Evolutionary conservation across 2,888 invertebrate species (phyloP).

Genomic region (Drosophila prolongata): DNA sequence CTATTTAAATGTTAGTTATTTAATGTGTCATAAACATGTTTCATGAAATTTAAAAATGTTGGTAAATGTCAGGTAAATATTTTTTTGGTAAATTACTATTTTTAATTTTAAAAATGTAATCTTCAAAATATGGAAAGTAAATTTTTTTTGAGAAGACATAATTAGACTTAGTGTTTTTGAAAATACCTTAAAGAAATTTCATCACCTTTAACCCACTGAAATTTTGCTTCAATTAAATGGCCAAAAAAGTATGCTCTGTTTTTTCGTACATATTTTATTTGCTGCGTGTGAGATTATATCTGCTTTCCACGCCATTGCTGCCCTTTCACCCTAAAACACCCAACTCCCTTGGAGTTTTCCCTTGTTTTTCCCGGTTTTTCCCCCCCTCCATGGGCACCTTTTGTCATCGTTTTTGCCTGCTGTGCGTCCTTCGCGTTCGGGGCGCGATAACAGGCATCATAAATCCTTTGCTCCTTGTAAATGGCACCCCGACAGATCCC

Average conservation of each 20-base stretch:
- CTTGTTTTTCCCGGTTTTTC: background rate
- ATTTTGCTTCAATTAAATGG: background rate
- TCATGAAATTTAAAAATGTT: too few relatives aligned
- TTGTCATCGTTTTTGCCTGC: constrained; percentile 72
- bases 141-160: too few relatives aligned
- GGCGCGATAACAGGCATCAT: constrained; percentile 79
- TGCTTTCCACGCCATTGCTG: constrained; percentile 60
- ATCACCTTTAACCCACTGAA: too few relatives aligned
- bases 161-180: too few relatives aligned
- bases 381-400: constrained; percentile 60
- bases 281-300: constrained; percentile 66
- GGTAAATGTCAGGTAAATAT: too few relatives aligned
- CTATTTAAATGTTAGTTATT: too few relatives aligned
- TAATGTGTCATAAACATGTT: too few relatives aligned
- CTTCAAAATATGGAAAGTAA: too few relatives aligned
- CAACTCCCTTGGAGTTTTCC: constrained; percentile 9
- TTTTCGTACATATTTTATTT: constrained; percentile 6
- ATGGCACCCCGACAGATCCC: constrained; percentile 56
- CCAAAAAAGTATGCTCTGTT: constrained; percentile 60
- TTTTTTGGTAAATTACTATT: too few relatives aligned
- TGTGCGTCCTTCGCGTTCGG: constrained; percentile 45
- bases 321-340: background rate
- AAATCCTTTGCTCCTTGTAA: constrained; percentile 74
- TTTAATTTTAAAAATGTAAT: too few relatives aligned
- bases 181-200: too few relatives aligned